Conservation (phyloP, 2,888 invertebrate genomes). For the Platynereis dumerilii region DNA sequence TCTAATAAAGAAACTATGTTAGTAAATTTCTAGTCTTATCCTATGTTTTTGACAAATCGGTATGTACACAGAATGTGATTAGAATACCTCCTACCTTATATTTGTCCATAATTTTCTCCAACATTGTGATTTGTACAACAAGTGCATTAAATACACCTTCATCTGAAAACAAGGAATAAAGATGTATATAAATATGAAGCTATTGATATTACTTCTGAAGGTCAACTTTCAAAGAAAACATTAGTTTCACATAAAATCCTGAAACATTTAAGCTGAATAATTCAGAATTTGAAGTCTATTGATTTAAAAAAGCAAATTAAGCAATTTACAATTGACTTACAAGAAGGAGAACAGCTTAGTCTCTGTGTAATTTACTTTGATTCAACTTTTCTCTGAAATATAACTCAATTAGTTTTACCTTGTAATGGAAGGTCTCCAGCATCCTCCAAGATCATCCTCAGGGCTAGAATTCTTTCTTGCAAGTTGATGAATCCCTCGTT, state of each 20-base stretch:
- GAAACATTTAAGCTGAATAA: not conserved
- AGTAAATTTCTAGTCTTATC: no score
- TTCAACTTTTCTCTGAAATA: no score
- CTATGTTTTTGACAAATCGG: no score
- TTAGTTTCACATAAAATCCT: not conserved
- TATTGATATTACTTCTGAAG: no score
- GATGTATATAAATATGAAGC: no score
- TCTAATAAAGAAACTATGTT: no score
- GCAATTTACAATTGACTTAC: no score
- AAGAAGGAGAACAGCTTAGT: no score
- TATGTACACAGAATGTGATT: no score
- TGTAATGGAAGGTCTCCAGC: constrained; percentile 30
- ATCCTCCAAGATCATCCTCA: constrained; percentile 55
- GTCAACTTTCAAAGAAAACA: no score
- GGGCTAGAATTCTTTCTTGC: constrained; percentile 53
- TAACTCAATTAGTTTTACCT: no score
- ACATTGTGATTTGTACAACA: constrained; percentile 52
- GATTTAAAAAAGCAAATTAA: not conserved
- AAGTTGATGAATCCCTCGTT: constrained; percentile 58
- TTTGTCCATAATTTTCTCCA: constrained; percentile 53
- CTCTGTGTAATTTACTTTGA: no score
- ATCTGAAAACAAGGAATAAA: constrained; percentile 30
- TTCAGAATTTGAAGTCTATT: not conserved
- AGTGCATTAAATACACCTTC: constrained; percentile 39
- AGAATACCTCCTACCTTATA: constrained; percentile 54